phyloP scores from a whole-genome alignment of 2,888 invertebrate genomes.

The Coelinius sp. region DNA sequence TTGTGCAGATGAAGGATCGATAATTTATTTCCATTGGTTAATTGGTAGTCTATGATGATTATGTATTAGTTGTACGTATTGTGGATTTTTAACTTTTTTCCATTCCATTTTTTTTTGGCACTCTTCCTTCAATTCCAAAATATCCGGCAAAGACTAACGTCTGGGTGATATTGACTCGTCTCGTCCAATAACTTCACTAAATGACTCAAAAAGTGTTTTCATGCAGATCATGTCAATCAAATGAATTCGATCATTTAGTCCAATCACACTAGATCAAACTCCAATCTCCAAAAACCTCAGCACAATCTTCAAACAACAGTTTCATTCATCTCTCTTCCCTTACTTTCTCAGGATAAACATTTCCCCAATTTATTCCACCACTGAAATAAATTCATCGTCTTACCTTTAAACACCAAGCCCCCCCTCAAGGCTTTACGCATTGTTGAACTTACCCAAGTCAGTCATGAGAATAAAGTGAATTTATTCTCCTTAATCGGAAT shows the following conservation, averaged over 20 bases:
- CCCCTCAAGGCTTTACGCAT: neutral
- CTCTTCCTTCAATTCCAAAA: too few relatives aligned
- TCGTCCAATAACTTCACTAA: too few relatives aligned
- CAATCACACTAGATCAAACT: neutral
- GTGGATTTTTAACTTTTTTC: too few relatives aligned
- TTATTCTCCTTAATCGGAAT: neutral
- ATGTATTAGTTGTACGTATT: neutral
- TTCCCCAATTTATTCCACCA: neutral
- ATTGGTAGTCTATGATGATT: constrained; percentile 14
- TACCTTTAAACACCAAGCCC: neutral
- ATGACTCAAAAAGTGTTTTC: too few relatives aligned
- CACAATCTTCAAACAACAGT: neutral
- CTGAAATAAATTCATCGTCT: neutral
- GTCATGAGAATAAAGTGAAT: neutral
- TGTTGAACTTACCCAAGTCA: neutral
- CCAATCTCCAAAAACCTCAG: neutral
- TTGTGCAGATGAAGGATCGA: constrained; percentile 2
- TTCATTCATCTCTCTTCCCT: neutral
- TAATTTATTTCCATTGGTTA: constrained; percentile 1
- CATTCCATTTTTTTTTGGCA: too few relatives aligned
- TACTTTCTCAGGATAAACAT: neutral
- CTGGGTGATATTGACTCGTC: too few relatives aligned
- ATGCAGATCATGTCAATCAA: too few relatives aligned
- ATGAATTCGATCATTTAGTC: neutral
- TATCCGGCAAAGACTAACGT: too few relatives aligned